These are phyloP conservation scores for Aporophyla lueneburgensis DNA, from an alignment of 2,888 invertebrate genomes.

Conservation along the genomic window DNA sequence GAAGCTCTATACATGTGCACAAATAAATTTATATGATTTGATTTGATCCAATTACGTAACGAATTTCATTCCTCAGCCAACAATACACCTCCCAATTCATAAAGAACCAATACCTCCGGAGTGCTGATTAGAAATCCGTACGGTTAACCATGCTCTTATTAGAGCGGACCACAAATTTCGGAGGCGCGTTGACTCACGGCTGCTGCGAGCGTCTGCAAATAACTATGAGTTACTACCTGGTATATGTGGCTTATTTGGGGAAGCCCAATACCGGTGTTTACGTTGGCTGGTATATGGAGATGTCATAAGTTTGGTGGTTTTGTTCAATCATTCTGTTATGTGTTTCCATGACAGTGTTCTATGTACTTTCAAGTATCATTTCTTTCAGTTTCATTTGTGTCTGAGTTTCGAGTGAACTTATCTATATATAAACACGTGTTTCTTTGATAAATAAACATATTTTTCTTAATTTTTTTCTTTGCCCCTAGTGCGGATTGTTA, in stretches of 20 bases:
- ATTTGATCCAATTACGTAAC: constrained; percentile 2
- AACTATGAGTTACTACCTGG: constrained; percentile 48
- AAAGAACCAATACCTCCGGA: constrained; percentile 29
- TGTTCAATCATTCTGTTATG: neutral
- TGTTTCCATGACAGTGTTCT: neutral
- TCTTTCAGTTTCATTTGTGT: neutral
- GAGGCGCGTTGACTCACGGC: constrained; percentile 33
- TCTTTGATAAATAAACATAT: neutral
- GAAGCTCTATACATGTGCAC: neutral
- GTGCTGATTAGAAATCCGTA: constrained; percentile 61
- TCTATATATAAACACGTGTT: neutral
- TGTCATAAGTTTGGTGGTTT: constrained; percentile 1
- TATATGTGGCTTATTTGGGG: constrained; percentile 34
- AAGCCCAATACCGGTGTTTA: constrained; percentile 14
- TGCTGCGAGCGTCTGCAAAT: constrained; percentile 54
- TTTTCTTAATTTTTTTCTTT: neutral
- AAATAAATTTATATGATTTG: neutral
- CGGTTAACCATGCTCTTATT: constrained; percentile 61
- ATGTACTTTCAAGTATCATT: neutral
- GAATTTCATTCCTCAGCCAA: neutral
- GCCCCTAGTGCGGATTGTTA: no score
- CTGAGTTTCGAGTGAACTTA: neutral
- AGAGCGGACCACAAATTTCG: constrained; percentile 60
- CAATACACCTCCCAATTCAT: constrained; percentile 35
- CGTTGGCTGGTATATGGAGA: neutral